Evolutionary conservation across 92 coral and sea anemone genomes (phyloP), one percentile per base, ranked within the genome.

Genomic region (Heliopora coerulea): DNA sequence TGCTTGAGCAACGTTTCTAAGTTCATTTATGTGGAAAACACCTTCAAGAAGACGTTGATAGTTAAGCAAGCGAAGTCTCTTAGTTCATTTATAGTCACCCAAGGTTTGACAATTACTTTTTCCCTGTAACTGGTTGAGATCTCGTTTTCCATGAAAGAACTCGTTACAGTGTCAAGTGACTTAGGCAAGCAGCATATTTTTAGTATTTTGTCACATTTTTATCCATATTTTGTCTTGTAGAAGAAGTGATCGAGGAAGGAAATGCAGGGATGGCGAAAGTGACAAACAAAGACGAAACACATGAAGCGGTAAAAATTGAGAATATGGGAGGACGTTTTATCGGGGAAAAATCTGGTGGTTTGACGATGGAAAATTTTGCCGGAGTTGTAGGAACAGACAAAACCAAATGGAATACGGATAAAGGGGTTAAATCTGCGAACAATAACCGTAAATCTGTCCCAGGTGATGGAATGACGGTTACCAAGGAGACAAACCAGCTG

Each of bases 231-330:
- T n/a, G 3, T 33, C 23, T 23, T 52, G 18, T 50, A 69, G 76
- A 69, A 31, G 76, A 69, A 32, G 76, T 69, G 17, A 49, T 69
- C 24, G 76, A 69, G 0, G 76, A 69, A 26, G 76, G 76, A 11
- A 54, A 69, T 32, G 76, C 62, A 21, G 76, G 62, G 10, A 37
- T 69, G 60, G 76, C 42, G 3, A 69, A 69, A 52, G 29, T 69
- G 34, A 15, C 76, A 0, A 17, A 62, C 49, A 69, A 69, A 19
- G 61, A 67, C 19, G 21, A 28, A 11, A 1, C 76, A 17, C 48
- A 15, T 1, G 76, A 69, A 54, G 33, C 25, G 10, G 27, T 50
- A 19, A 49, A 49, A 52, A 46, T 49, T 52, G 76, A 49, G 8
- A 69, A 49, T 49, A 17, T 52, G 0, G 76, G 50, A 30, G 31